phyloP scores from a whole-genome alignment of 2,113 vertebrate genomes.

The Todiramphus saurophagus region DNA sequence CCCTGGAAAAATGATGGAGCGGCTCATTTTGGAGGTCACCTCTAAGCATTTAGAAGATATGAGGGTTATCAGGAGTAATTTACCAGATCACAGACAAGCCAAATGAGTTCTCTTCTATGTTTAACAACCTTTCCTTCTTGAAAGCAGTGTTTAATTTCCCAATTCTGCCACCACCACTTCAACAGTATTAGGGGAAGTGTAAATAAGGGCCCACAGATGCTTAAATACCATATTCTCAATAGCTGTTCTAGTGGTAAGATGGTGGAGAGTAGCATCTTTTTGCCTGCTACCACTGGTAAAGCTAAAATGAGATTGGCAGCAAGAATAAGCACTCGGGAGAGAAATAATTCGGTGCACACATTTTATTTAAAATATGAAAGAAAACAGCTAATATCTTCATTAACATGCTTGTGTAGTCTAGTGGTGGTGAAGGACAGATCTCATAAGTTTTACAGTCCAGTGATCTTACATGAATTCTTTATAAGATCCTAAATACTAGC shows the following conservation, averaged over 20 bases:
- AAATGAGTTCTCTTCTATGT: conserved; percentile 20
- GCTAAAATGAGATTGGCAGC: neutral
- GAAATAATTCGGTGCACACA: neutral
- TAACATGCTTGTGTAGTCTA: neutral
- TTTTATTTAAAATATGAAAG: neutral
- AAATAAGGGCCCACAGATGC: neutral
- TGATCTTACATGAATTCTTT: neutral
- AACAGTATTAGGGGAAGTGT: neutral
- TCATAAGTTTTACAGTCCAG: neutral
- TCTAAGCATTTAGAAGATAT: no score
- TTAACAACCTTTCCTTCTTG: conserved; percentile 4
- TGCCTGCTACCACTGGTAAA: neutral
- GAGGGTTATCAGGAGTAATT: no score
- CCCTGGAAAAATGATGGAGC: no score
- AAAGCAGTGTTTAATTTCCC: conserved; percentile 12
- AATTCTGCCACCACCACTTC: neutral
- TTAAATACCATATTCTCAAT: neutral
- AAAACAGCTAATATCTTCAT: neutral
- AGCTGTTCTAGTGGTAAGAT: neutral
- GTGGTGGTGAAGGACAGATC: neutral
- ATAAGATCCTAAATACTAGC: neutral
- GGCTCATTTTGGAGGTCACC: no score
- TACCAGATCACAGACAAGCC: conserved; percentile 15
- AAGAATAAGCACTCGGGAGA: neutral
- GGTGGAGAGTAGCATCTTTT: neutral